These are phyloP conservation scores for Acanthaster planci DNA, from an alignment of 35 echinoderm and acorn worm genomes.

Conservation along the genomic window DNA sequence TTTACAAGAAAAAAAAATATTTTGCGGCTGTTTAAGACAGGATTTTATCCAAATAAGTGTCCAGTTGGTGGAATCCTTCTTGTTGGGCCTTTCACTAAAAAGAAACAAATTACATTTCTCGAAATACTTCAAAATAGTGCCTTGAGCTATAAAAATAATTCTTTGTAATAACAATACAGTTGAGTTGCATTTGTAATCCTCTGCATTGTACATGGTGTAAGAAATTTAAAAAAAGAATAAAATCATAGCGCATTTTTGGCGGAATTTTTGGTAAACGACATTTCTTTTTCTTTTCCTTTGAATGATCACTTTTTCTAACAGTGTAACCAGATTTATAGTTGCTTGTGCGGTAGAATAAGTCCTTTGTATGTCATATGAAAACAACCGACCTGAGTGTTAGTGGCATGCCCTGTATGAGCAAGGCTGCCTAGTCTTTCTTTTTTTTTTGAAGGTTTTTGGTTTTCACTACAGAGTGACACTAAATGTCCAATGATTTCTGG, in stretches of 20 bases:
- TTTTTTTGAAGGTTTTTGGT: not conserved
- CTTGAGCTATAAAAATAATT: conserved; percentile 20
- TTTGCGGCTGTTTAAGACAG: not conserved
- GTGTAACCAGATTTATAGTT: not conserved
- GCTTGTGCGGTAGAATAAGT: not conserved
- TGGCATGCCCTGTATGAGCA: not conserved
- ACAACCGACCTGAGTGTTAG: not conserved
- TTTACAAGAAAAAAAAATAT: not conserved
- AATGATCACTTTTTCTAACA: not conserved
- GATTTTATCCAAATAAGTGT: not conserved
- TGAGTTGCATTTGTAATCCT: conserved; percentile 19
- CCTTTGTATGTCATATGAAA: not conserved
- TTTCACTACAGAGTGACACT: not conserved
- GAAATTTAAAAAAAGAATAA: not conserved
- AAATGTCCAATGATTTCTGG: not conserved
- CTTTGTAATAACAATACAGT: conserved; percentile 17
- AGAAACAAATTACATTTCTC: not conserved
- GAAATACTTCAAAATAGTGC: conserved; percentile 1
- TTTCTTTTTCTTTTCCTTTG: not conserved
- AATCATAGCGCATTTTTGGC: conserved; percentile 28
- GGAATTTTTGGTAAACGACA: conserved; percentile 20
- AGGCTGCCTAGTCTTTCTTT: not conserved
- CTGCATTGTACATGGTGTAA: conserved; percentile 24
- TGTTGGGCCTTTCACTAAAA: not conserved
- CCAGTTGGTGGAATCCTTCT: not conserved